phyloP scores from a whole-genome alignment of 2,113 vertebrate species.

The Gallinago media region DNA sequence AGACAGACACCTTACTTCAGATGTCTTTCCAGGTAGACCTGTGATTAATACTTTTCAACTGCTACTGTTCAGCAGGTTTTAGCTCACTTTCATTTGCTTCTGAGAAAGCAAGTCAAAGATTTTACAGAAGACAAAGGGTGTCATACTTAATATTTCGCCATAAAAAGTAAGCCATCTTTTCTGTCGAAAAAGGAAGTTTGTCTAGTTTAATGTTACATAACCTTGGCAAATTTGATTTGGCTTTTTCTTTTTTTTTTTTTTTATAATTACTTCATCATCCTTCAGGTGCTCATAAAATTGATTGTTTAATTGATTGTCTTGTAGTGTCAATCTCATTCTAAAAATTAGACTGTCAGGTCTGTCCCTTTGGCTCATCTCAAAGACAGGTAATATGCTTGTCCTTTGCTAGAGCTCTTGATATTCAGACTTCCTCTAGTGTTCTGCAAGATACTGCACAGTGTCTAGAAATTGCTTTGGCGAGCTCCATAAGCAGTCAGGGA shows the following conservation, averaged over 20 bases:
- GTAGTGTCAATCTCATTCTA: neutral
- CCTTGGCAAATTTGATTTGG: neutral
- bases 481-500: neutral
- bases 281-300: neutral
- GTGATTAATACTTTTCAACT: neutral
- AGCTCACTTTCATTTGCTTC: neutral
- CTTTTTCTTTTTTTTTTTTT: neutral
- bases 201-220: neutral
- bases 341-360: neutral
- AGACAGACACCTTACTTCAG: slow-evolving; percentile 32
- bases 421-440: neutral
- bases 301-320: neutral
- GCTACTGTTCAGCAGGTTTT: slow-evolving; percentile 4
- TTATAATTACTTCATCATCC: neutral
- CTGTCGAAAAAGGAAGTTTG: neutral
- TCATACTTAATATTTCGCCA: neutral
- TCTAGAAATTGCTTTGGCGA: neutral
- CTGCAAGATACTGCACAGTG: neutral
- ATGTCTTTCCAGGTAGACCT: neutral
- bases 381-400: neutral
- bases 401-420: neutral
- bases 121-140: neutral
- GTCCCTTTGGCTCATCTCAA: neutral
- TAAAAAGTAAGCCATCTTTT: neutral
- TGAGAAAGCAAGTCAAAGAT: neutral